These are phyloP conservation scores for Limulus polyphemus DNA, from an alignment of 2,888 invertebrate species.

Conservation along the genomic window DNA sequence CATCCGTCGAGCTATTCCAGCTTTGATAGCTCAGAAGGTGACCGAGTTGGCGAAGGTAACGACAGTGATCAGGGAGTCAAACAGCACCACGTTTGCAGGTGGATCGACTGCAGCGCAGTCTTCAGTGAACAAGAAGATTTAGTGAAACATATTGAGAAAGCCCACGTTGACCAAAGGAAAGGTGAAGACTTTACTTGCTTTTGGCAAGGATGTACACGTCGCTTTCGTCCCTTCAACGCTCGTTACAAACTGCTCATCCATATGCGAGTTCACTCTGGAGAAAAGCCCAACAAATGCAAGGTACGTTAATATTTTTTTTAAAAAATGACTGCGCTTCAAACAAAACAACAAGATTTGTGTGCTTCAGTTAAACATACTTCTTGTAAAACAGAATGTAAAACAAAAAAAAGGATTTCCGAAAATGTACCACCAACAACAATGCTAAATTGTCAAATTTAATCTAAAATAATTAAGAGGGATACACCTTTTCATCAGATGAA, in stretches of 20 bases:
- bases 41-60: constrained; percentile 13
- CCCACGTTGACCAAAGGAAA: constrained; percentile 46
- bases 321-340: too few relatives aligned
- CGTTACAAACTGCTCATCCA: constrained; percentile 93
- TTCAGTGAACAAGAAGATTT: constrained; percentile 20
- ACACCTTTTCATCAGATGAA: too few relatives aligned
- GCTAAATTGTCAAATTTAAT: too few relatives aligned
- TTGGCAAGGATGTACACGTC: constrained; percentile 82
- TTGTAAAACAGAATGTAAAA: too few relatives aligned
- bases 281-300: constrained; percentile 94
- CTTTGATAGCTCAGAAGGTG: constrained; percentile 21
- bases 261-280: constrained; percentile 94
- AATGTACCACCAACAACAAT: too few relatives aligned
- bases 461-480: too few relatives aligned
- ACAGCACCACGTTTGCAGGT: constrained; percentile 16
- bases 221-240: constrained; percentile 87
- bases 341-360: too few relatives aligned
- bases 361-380: too few relatives aligned
- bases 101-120: constrained; percentile 14
- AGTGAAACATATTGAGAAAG: constrained; percentile 65
- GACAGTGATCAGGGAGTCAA: constrained; percentile 9
- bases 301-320: constrained; percentile 49
- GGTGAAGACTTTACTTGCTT: constrained; percentile 78
- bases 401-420: too few relatives aligned
- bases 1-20: constrained; percentile 20